Evolutionary conservation across 2,888 invertebrate species (phyloP), one percentile per base, ranked within the genome.

Genomic region (Lepeophtheirus nordmannii): DNA sequence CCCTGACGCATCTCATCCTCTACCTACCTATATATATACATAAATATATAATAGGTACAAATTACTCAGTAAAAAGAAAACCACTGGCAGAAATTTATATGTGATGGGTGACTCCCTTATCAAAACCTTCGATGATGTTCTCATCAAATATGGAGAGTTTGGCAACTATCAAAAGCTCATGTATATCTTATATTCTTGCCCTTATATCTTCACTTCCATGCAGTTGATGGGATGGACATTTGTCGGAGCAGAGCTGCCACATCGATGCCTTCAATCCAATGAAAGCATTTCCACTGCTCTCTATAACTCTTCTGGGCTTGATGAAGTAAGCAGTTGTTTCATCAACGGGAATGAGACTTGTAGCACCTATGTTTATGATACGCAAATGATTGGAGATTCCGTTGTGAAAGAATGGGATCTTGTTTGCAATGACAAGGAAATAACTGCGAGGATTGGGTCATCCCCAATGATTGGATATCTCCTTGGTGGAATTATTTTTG

Each of bases 181-280:
- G 8, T 65, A 65, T 58, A 22, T 65, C n/a, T 7, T 65, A 5
- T 65, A 56, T 30, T 65, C 65, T n/a, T 30, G 56, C 14, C 65
- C 65, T 8, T 66, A 60, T 23, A 38, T 66, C 20, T 37, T 46
- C n/a, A 60, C 66, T 59, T 40, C 66, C 5, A 66, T 66, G 66
- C 66, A 66, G 23, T 22, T 66, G 10, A 60, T 66, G 22, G 66
- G 66, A 38, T 66, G 66, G 66, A 58, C 58, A n/a, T 66, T 66
- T 46, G 66, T 66, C 1, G 66, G 66, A 20, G 59, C 41, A 8
- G 41, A 17, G 10, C 60, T 37, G 1, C 17, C n/a, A 14, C 66
- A 66, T 40, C 38, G 41, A 14, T 66, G 66, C 46, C 64, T 39
- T n/a, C 10, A 56, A 14, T 56, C 64, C 2, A 8, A 37, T 30